Conservation (phyloP, 2,797 vertebrate species). For the Poeciliopsis gracilis region DNA sequence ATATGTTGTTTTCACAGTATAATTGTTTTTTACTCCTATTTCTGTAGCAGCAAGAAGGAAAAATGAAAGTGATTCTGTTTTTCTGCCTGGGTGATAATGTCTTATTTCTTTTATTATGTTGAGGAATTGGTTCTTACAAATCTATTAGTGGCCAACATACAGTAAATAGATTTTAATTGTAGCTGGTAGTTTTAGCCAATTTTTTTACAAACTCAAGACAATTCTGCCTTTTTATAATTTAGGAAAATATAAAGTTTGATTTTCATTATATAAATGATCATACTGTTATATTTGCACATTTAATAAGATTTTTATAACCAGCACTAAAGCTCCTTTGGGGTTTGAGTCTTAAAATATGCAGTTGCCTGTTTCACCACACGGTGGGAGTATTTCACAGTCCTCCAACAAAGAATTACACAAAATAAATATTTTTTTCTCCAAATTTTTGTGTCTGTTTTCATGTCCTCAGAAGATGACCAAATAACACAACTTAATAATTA, state of each 20-base stretch:
- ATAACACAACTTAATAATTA: background rate
- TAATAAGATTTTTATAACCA: background rate
- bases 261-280: background rate
- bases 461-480: background rate
- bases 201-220: background rate
- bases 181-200: background rate
- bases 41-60: background rate
- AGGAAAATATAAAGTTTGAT: background rate
- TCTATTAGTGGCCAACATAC: background rate
- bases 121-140: background rate
- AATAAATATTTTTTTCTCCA: constrained; percentile 1
- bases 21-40: background rate
- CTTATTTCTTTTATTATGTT: background rate
- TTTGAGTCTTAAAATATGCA: background rate
- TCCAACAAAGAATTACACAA: background rate
- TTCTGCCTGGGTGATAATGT: background rate
- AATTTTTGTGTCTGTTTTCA: background rate
- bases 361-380: constrained; percentile 2
- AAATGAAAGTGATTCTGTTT: background rate
- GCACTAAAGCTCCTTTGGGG: background rate
- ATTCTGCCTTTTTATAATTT: background rate
- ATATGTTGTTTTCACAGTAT: background rate
- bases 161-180: background rate
- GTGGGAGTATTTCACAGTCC: constrained; percentile 1
- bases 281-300: background rate